Evolutionary conservation across 2,888 invertebrate genomes (phyloP), one percentile per base, ranked within the genome.

Genomic region (Kuschelorhynchus macadamiae): DNA sequence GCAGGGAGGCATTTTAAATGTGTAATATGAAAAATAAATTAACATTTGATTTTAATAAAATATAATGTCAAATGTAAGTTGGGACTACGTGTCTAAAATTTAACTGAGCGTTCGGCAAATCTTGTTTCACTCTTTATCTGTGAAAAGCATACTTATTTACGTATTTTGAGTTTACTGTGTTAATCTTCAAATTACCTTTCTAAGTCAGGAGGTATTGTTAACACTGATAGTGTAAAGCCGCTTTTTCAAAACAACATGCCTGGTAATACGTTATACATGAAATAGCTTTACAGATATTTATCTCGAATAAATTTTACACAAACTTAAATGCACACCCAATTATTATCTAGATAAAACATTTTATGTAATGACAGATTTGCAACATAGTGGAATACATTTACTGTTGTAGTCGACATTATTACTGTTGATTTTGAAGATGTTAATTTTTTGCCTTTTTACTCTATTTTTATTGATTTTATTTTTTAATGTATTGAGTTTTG

Each of bases 1-100:
- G 46, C 61, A 52, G 11, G 61, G 61, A 4, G 61, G 52, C 61
- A 61, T 61, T 49, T 60, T 30, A 20, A n/a, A 47, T 47, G 17
- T 5, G 32, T 8, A 12, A 21, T 41, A 8, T 20, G 12, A 25
- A 11, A 21, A 0, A 30, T 2, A 16, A 25, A 17, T 14, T 25
- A 16, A 55, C 49, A 25, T 49, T 5, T 30, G 11, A 17, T 2
- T 14, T 33, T n/a, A n/a, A n/a, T n/a, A n/a, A n/a, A n/a, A n/a
- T n/a, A n/a, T n/a, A n/a, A n/a, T n/a, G n/a, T n/a, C n/a, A n/a
- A 8, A 25, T 30, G 25, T 3, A n/a, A 1, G 16, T 18, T 11
- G 30, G 36, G 53, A n/a, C 53, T 56, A 56, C 56, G 56, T 57
- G 56, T 42, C 20, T 46, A 5, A 7, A 12, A 42, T n/a, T 46